Percentiles rank a stretch among this genome's conserved stretches.
Evolutionary conservation across 2,113 vertebrate species (phyloP).

Genomic region (Octodon degus): DNA sequence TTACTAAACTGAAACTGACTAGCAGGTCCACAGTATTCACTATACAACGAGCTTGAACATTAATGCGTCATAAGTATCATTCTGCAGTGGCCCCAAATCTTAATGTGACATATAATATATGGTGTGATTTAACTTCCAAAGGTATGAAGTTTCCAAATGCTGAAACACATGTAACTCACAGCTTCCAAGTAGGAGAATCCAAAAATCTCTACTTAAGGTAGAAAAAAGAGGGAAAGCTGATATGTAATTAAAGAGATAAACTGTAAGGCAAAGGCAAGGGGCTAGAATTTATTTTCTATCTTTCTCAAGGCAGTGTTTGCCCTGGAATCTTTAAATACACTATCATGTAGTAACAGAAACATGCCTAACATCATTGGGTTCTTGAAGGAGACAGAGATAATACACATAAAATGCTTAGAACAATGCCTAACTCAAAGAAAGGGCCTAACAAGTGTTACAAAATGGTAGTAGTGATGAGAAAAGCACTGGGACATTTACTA

Average conservation of each 20-base stretch:
- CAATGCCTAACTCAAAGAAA: background rate
- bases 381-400: background rate
- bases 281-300: background rate
- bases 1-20: slow-evolving; percentile 12
- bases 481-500: background rate
- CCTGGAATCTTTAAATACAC: background rate
- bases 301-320: background rate
- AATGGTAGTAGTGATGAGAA: background rate
- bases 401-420: background rate
- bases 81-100: background rate
- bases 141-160: slow-evolving; percentile 4
- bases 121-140: background rate
- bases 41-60: background rate
- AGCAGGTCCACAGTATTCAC: background rate
- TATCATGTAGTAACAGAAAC: background rate
- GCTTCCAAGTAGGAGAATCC: background rate
- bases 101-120: background rate
- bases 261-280: background rate
- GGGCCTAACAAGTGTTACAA: background rate
- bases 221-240: background rate
- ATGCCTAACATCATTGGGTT: background rate
- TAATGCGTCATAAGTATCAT: background rate
- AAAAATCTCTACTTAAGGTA: background rate
- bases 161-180: background rate
- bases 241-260: background rate